Evolutionary conservation across 2,113 vertebrate species (phyloP).

Genomic region (Aspiorhynchus laticeps): DNA sequence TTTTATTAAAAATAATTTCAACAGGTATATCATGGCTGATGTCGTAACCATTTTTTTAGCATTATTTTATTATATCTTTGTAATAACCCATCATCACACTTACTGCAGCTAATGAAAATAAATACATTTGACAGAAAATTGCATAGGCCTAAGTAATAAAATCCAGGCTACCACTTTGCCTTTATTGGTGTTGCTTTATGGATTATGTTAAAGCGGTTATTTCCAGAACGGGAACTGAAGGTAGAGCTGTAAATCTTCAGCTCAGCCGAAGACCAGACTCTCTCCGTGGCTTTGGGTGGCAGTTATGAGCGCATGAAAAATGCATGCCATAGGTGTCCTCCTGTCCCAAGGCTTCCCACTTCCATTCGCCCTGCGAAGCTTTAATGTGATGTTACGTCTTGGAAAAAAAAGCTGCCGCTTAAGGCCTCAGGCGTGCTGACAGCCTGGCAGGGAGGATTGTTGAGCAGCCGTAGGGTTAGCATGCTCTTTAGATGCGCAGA

Average conservation of each 20-base stretch:
- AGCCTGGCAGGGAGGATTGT: conserved; percentile 30
- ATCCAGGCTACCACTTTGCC: background rate
- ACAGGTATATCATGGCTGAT: no score
- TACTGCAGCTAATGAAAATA: background rate
- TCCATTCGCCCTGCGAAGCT: conserved; percentile 43
- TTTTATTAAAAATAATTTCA: no score
- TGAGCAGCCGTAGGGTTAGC: conserved; percentile 16
- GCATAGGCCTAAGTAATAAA: background rate
- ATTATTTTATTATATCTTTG: background rate
- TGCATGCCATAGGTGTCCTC: conserved; percentile 53
- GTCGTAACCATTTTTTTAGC: no score
- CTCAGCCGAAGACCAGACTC: conserved; percentile 17
- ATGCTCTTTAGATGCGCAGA: background rate
- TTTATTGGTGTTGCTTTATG: conserved; percentile 27
- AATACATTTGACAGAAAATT: background rate
- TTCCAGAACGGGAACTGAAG: conserved; percentile 11
- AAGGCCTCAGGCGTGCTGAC: conserved; percentile 55
- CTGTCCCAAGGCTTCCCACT: conserved; percentile 32
- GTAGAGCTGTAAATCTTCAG: conserved; percentile 34
- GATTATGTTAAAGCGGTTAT: conserved; percentile 32
- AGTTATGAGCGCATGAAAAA: conserved; percentile 50
- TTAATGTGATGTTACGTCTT: conserved; percentile 57
- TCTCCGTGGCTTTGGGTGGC: conserved; percentile 35
- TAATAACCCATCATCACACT: background rate
- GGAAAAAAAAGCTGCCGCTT: conserved; percentile 65